Conservation (phyloP, 2,888 invertebrate genomes). For the Eupithecia vulgata region DNA sequence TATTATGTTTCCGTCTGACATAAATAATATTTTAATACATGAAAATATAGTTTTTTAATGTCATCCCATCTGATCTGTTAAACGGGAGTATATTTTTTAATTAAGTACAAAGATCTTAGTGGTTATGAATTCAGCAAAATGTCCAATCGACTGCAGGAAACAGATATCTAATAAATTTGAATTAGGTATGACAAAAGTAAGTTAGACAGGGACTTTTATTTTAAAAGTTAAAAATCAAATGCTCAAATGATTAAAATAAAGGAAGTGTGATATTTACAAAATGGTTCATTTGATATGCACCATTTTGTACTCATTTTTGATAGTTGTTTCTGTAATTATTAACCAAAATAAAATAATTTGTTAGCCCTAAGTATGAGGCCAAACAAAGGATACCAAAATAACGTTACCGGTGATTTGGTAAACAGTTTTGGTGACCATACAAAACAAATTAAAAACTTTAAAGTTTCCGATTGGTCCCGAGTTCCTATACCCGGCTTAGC, state of each 20-base stretch:
- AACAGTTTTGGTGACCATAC: neutral
- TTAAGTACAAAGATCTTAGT: conserved; percentile 35
- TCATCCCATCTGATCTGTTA: conserved; percentile 36
- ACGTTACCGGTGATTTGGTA: neutral
- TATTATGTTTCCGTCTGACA: conserved; percentile 73
- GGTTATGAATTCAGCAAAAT: conserved; percentile 29
- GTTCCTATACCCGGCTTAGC: neutral
- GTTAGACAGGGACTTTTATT: conserved; percentile 27
- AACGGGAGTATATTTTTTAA: conserved; percentile 38
- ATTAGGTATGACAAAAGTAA: conserved; percentile 47
- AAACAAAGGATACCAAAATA: neutral
- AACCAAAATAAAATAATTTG: neutral
- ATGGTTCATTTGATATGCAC: neutral
- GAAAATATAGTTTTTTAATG: conserved; percentile 52
- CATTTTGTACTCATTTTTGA: neutral
- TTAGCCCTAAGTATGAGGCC: neutral
- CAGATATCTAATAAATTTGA: conserved; percentile 44
- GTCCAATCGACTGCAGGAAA: conserved; percentile 42
- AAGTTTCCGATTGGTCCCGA: neutral
- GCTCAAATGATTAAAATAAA: conserved; percentile 6
- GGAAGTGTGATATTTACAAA: neutral
- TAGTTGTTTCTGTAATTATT: neutral
- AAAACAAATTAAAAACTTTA: neutral
- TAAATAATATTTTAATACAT: conserved; percentile 56
- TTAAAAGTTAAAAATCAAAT: neutral